Percentiles rank a stretch among this genome's conserved stretches.
Evolutionary conservation across 2,797 vertebrate species (phyloP).

Genomic region (Ficedula albicollis): DNA sequence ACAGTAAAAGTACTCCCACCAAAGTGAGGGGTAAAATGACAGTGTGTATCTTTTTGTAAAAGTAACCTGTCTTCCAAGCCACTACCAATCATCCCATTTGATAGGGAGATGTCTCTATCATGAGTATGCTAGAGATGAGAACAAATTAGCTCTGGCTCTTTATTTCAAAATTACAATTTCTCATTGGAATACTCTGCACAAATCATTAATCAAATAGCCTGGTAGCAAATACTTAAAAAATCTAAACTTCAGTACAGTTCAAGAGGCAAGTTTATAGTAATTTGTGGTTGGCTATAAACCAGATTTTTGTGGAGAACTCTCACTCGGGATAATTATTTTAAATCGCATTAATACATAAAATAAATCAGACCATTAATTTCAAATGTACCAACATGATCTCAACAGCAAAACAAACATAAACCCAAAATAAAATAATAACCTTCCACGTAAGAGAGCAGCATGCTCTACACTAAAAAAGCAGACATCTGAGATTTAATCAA

Average conservation of each 20-base stretch:
- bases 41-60: rapidly evolving
- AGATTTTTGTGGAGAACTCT: background rate
- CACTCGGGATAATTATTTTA: background rate
- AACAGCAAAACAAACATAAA: background rate
- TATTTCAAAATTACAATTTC: background rate
- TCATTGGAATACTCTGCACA: background rate
- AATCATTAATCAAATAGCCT: background rate
- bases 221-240: background rate
- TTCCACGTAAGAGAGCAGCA: background rate
- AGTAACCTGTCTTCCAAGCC: background rate
- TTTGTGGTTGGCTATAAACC: background rate
- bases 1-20: background rate
- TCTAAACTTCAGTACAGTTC: background rate
- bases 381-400: background rate
- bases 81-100: background rate
- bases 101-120: background rate
- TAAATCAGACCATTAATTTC: background rate
- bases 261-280: background rate
- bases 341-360: background rate
- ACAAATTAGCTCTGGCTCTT: background rate
- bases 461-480: background rate
- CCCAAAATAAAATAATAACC: background rate
- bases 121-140: background rate
- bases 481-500: background rate
- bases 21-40: background rate